Percentiles rank a stretch among this genome's conserved stretches.
phyloP scores from a whole-genome alignment of 2,888 invertebrate genomes.

The Melieria crassipennis region DNA sequence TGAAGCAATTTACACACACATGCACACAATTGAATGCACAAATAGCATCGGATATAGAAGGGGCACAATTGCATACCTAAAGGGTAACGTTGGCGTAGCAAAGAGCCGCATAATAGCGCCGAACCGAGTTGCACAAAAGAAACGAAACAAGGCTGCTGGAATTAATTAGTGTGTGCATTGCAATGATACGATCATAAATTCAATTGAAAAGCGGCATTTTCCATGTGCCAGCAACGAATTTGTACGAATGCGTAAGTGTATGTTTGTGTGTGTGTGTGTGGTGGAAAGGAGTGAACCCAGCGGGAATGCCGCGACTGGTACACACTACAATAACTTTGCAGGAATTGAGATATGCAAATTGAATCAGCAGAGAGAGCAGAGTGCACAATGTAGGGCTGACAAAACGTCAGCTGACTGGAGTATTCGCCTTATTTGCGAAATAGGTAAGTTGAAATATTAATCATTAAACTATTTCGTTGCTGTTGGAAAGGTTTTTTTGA shows the following conservation, averaged over 20 bases:
- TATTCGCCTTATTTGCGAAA: no score
- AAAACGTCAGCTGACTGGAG: no score
- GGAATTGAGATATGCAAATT: no score
- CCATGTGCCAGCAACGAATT: neutral
- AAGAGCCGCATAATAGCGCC: neutral
- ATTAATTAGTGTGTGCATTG: conserved; percentile 18
- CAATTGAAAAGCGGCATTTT: neutral
- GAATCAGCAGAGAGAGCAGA: no score
- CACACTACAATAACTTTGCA: no score
- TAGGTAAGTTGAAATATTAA: no score
- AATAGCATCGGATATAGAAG: no score
- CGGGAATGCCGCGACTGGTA: neutral
- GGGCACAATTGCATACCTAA: no score
- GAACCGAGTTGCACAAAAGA: neutral
- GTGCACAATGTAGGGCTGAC: no score
- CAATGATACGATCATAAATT: conserved; percentile 20
- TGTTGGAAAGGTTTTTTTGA: no score
- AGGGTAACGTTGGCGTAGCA: neutral
- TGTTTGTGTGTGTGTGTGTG: neutral
- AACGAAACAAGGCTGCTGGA: neutral
- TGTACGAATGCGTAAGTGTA: neutral
- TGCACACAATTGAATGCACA: neutral
- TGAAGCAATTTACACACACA: neutral
- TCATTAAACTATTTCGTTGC: no score
- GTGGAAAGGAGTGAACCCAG: neutral